Conservation (phyloP, 2,888 invertebrate genomes). For the Taphrorychus bicolor region DNA sequence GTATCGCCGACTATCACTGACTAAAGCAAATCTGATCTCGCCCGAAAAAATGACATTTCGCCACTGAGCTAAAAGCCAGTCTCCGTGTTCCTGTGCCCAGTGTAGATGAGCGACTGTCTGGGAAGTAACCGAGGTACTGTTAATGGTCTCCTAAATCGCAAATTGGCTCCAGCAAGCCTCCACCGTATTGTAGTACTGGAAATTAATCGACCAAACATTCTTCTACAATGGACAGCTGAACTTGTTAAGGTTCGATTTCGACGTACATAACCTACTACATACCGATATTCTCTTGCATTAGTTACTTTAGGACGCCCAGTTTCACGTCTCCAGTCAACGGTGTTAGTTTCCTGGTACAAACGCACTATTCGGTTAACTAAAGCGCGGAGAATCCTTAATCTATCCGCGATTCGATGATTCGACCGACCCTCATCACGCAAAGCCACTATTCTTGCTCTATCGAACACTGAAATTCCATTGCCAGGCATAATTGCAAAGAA, state of each 20-base stretch:
- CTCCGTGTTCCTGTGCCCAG: slow-evolving; percentile 4
- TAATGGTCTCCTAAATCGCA: slow-evolving; percentile 3
- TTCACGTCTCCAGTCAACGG: neutral
- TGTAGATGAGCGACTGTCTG: neutral
- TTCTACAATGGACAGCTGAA: neutral
- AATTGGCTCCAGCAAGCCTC: neutral
- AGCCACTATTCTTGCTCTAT: slow-evolving; percentile 2
- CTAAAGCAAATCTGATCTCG: slow-evolving; percentile 4
- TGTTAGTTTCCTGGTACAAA: neutral
- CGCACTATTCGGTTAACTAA: neutral
- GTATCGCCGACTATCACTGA: slow-evolving; percentile 5
- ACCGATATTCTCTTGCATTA: slow-evolving; percentile 1
- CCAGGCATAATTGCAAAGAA: slow-evolving; percentile 5
- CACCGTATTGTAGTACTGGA: neutral
- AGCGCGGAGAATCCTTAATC: neutral
- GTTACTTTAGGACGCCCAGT: slow-evolving; percentile 13
- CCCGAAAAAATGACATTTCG: neutral
- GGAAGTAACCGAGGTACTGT: neutral
- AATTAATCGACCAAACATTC: neutral
- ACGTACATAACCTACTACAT: slow-evolving; percentile 2
- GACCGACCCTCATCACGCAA: neutral
- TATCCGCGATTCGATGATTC: neutral
- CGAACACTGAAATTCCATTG: neutral
- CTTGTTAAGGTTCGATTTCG: neutral
- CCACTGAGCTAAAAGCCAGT: slow-evolving; percentile 2